Evolutionary conservation across 92 coral and sea anemone genomes (phyloP), one percentile per base, ranked within the genome.

Genomic region (Porites cylindrica): DNA sequence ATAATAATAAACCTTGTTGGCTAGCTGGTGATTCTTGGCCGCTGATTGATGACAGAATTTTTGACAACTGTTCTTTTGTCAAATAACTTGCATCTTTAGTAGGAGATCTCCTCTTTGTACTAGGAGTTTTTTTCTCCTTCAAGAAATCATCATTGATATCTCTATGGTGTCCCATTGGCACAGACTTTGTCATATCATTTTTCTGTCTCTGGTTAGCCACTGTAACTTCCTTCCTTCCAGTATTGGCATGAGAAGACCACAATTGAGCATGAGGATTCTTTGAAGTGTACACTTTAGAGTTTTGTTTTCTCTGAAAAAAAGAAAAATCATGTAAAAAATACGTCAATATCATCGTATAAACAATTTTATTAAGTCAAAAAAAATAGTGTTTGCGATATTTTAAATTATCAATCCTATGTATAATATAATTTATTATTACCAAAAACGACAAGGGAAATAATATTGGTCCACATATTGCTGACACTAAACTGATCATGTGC

Each of bases 1-100:
- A 38, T 38, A 3, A 38, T 38, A 38, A 38, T 67, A 70, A 38
- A 23, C 50, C 16, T 24, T 70, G 10, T 4, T 24, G 74, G 32
- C n/a, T 17, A 16, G 54, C 51, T 21, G 58, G 16, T 26, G 70
- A 26, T 8, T 16, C 23, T 5, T 59, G 68, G 50, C 29, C 63
- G 19, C 64, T 71, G 70, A 82, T 38, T n/a, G 86, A 56, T 38
- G 54, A 58, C 51, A 82, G 77, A 12, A 82, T 82, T 82, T 24
- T 70, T 26, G 86, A 82, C 59, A 70, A 14, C 43, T 82, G 70
- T 59, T 70, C 70, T 60, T 82, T 82, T 82, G 86, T 71, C 53
- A 82, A 11, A 70, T 59, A 70, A 32, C 86, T 70, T 38, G 86
- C 78, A 82, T 29, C 86, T 58, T 70, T 24, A 20, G 68, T 21